Evolutionary conservation across 2,888 invertebrate genomes (phyloP).

Genomic region (Brenthis ino): DNA sequence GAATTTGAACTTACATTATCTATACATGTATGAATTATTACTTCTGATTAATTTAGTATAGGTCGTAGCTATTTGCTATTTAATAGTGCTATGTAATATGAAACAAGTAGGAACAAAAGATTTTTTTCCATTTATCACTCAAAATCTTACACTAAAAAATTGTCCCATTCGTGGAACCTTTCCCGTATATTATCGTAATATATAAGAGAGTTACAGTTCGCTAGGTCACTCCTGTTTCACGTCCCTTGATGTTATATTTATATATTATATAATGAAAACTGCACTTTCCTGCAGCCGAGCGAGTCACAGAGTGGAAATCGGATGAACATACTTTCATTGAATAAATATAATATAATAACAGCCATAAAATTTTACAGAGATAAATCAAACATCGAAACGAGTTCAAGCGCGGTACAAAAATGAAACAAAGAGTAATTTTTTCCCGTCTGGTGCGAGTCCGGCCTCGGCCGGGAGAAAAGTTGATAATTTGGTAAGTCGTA

Average conservation of each 20-base stretch:
- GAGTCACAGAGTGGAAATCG: not conserved
- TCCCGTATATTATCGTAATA: too few species aligned
- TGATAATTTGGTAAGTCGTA: constrained; percentile 41
- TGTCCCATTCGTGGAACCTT: too few species aligned
- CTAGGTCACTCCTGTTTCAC: not conserved
- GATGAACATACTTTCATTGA: constrained; percentile 4
- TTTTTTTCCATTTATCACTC: too few species aligned
- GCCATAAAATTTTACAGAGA: constrained; percentile 16
- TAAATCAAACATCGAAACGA: constrained; percentile 17
- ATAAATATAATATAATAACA: constrained; percentile 17
- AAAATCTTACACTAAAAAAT: too few species aligned
- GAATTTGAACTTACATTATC: too few species aligned
- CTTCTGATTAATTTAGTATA: too few species aligned
- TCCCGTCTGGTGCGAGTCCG: constrained; percentile 17
- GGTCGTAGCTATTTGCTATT: too few species aligned
- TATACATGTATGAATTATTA: too few species aligned
- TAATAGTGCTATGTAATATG: too few species aligned
- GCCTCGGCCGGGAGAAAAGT: constrained; percentile 25
- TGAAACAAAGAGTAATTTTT: constrained; percentile 32
- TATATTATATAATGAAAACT: not conserved
- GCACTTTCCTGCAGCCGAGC: not conserved
- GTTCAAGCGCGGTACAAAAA: constrained; percentile 19
- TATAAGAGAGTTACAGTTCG: too few species aligned
- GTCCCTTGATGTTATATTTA: not conserved
- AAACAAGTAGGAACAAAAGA: too few species aligned